Percentiles rank a stretch among this genome's conserved stretches.
Evolutionary conservation across 23 tunicate species (phyloP).

Genomic region (Ciona savignyi): DNA sequence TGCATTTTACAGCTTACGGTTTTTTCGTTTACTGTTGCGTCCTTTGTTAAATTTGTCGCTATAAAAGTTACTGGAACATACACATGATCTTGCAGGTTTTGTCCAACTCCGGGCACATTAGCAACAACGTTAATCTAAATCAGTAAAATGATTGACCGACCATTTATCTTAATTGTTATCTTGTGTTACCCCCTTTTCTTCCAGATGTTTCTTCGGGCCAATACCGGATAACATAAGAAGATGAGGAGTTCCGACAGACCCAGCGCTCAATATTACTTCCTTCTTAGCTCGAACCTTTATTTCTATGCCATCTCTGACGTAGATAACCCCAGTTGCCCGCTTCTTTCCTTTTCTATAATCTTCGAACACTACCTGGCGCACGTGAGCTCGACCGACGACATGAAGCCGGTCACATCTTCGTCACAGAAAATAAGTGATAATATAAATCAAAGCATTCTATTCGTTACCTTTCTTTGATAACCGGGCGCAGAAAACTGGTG

Average conservation of each 20-base stretch:
- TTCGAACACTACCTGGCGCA: constrained; percentile 35
- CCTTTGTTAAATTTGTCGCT: neutral
- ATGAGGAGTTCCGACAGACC: constrained; percentile 67
- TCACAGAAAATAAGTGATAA: too few species aligned
- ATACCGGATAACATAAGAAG: constrained; percentile 80
- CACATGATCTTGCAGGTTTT: constrained; percentile 56
- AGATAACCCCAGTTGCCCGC: constrained; percentile 40
- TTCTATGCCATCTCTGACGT: constrained; percentile 37
- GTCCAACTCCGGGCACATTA: constrained; percentile 61
- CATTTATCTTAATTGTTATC: neutral
- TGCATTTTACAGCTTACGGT: too few species aligned
- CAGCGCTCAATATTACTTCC: constrained; percentile 70
- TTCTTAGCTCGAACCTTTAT: constrained; percentile 33
- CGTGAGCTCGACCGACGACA: constrained; percentile 40
- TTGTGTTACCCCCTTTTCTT: constrained; percentile 32
- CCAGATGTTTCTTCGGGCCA: constrained; percentile 57
- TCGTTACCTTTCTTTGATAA: constrained; percentile 6
- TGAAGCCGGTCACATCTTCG: constrained; percentile 23
- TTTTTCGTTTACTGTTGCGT: neutral
- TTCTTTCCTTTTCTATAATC: neutral
- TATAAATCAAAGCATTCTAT: too few species aligned
- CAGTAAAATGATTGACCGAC: neutral
- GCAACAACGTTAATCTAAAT: constrained; percentile 20
- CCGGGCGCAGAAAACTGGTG: constrained; percentile 8
- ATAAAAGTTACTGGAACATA: neutral